Evolutionary conservation across 2,797 vertebrate genomes (phyloP).

Genomic region (Selene dorsalis): DNA sequence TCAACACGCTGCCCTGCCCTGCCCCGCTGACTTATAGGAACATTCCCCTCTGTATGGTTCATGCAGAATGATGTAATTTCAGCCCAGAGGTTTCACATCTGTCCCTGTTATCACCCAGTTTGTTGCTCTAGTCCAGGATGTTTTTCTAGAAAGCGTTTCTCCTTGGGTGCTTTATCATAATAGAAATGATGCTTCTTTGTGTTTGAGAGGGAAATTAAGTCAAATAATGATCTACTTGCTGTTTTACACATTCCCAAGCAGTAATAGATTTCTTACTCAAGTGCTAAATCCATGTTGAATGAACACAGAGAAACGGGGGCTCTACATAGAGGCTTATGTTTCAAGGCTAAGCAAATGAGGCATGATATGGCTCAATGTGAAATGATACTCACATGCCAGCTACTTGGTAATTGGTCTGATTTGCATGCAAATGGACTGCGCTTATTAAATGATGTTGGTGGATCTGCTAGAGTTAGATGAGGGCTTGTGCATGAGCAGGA

Average conservation of each 20-base stretch:
- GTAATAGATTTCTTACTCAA: slow-evolving; percentile 55
- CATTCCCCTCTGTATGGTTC: neutral
- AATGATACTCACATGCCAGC: slow-evolving; percentile 70
- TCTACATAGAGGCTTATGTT: slow-evolving; percentile 67
- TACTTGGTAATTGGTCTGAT: slow-evolving; percentile 77
- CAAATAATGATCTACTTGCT: slow-evolving; percentile 54
- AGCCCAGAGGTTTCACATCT: slow-evolving; percentile 8
- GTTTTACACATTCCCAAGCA: slow-evolving; percentile 47
- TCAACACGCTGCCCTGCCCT: slow-evolving; percentile 23
- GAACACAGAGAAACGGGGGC: slow-evolving; percentile 47
- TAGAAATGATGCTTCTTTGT: slow-evolving; percentile 40
- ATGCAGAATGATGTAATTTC: slow-evolving; percentile 19
- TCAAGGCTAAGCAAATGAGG: slow-evolving; percentile 76
- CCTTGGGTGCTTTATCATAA: slow-evolving; percentile 30
- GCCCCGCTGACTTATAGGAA: slow-evolving; percentile 33
- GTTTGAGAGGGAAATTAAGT: slow-evolving; percentile 35
- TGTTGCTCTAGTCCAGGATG: slow-evolving; percentile 10
- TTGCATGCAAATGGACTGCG: slow-evolving; percentile 75
- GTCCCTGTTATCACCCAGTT: neutral
- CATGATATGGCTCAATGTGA: slow-evolving; percentile 69
- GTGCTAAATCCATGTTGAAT: slow-evolving; percentile 62
- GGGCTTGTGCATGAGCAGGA: slow-evolving; percentile 16
- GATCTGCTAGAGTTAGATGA: slow-evolving; percentile 57
- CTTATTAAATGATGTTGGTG: slow-evolving; percentile 72
- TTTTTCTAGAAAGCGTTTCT: slow-evolving; percentile 11